phyloP scores from a whole-genome alignment of 1,140 invertebrate genomes.

The Conus betulinus region DNA sequence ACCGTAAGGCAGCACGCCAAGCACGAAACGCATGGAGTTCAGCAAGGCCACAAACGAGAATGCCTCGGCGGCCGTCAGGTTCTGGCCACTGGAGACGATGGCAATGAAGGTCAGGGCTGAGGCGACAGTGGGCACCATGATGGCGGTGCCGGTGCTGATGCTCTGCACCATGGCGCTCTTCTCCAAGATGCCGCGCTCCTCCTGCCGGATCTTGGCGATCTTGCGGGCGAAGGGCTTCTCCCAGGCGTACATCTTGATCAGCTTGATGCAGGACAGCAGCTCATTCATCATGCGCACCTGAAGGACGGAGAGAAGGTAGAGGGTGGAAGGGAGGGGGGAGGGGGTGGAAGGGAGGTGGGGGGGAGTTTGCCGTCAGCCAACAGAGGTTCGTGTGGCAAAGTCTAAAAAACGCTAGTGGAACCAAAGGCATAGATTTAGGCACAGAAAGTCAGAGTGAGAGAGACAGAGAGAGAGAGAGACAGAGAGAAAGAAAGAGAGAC shows the following conservation, averaged over 20 bases:
- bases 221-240: conserved; percentile 85
- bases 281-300: conserved; percentile 71
- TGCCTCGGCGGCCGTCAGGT: conserved; percentile 80
- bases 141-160: conserved; percentile 80
- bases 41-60: conserved; percentile 72
- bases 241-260: conserved; percentile 93
- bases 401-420: too few relatives aligned
- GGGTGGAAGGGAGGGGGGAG: background rate
- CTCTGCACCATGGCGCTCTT: conserved; percentile 81
- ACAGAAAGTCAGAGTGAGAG: too few relatives aligned
- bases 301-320: background rate
- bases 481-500: too few relatives aligned
- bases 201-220: conserved; percentile 78
- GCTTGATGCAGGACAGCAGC: conserved; percentile 66
- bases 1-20: conserved; percentile 68
- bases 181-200: conserved; percentile 79
- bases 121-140: conserved; percentile 81
- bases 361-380: too few relatives aligned
- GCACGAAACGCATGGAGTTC: conserved; percentile 68
- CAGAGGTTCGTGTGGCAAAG: too few relatives aligned
- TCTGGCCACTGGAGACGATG: conserved; percentile 80
- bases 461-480: too few relatives aligned
- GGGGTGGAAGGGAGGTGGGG: background rate
- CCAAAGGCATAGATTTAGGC: too few relatives aligned
- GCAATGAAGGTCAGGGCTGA: conserved; percentile 81